Evolutionary conservation across 2,113 vertebrate species (phyloP).

Genomic region (Progne subis): DNA sequence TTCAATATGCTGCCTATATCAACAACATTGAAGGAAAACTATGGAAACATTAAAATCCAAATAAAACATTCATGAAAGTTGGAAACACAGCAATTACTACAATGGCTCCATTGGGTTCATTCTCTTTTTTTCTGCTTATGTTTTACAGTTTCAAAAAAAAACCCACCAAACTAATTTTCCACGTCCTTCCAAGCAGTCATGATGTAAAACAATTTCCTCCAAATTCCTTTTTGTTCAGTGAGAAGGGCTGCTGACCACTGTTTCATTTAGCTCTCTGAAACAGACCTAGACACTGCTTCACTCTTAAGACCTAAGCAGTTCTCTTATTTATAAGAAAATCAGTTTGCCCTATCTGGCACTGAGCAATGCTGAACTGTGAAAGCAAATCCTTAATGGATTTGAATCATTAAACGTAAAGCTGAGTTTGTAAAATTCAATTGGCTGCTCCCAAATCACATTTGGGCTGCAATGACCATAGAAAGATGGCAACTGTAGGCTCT

Average conservation of each 20-base stretch:
- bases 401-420: neutral
- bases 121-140: neutral
- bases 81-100: neutral
- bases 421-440: neutral
- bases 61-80: neutral
- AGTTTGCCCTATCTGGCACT: neutral
- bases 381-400: neutral
- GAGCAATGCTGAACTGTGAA: neutral
- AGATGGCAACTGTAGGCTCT: neutral
- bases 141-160: neutral
- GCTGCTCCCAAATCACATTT: neutral
- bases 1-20: neutral
- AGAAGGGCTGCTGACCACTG: neutral
- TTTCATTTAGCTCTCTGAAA: neutral
- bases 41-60: neutral
- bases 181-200: neutral
- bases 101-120: neutral
- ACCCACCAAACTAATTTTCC: neutral
- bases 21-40: neutral
- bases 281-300: rapidly evolving
- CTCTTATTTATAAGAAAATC: neutral
- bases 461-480: neutral
- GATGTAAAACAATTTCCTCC: neutral
- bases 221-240: neutral
- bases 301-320: neutral